Evolutionary conservation across 2,888 invertebrate species (phyloP).

Genomic region (Dilophus febrilis): DNA sequence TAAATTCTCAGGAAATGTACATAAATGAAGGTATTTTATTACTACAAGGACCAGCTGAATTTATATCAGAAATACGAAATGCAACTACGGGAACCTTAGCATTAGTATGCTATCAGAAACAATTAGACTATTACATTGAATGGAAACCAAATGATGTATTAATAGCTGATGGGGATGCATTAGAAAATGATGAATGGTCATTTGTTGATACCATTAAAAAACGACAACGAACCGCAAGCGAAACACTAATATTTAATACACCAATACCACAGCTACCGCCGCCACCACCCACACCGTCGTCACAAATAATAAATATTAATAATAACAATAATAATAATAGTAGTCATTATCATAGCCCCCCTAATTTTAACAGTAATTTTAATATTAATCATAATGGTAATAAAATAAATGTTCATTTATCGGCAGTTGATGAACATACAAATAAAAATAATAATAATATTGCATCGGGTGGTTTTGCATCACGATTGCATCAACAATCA

Average conservation of each 20-base stretch:
- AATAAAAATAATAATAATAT: slow-evolving; percentile 31
- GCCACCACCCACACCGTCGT: slow-evolving; percentile 15
- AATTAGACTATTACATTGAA: slow-evolving; percentile 48
- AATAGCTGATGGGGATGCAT: slow-evolving; percentile 56
- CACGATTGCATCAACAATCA: too few species aligned
- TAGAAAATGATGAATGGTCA: slow-evolving; percentile 67
- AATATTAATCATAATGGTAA: background rate
- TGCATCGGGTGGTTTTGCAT: slow-evolving; percentile 29
- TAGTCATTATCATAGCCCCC: too few species aligned
- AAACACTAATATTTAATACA: slow-evolving; percentile 26
- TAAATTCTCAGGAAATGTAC: slow-evolving; percentile 50
- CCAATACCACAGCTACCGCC: slow-evolving; percentile 24
- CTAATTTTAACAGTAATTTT: too few species aligned
- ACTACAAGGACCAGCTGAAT: slow-evolving; percentile 43
- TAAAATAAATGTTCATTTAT: slow-evolving; percentile 23
- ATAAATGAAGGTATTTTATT: slow-evolving; percentile 66
- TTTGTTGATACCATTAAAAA: slow-evolving; percentile 50
- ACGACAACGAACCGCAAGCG: slow-evolving; percentile 26
- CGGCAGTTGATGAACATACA: slow-evolving; percentile 19
- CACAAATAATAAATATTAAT: too few species aligned
- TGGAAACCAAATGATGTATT: slow-evolving; percentile 65
- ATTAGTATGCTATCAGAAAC: slow-evolving; percentile 40
- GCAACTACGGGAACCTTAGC: slow-evolving; percentile 51
- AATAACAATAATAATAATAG: too few species aligned
- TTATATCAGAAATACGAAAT: slow-evolving; percentile 36